Evolutionary conservation across 2,888 invertebrate species (phyloP).

Genomic region (Tetragnatha montana): DNA sequence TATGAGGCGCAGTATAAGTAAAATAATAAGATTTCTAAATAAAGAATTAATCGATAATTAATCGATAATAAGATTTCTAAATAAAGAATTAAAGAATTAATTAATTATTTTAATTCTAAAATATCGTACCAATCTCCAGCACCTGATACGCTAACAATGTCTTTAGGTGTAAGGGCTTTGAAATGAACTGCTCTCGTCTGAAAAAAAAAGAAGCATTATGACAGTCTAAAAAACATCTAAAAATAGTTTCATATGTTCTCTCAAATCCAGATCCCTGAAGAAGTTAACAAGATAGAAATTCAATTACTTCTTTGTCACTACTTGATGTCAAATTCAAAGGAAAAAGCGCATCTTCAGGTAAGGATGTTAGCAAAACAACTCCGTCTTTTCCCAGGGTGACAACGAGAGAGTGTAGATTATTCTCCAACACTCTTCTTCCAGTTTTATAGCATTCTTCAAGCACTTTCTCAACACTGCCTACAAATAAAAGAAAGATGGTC

Average conservation of each 20-base stretch:
- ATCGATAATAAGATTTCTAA: no score
- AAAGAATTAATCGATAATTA: no score
- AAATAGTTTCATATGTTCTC: background rate
- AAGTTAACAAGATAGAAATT: no score
- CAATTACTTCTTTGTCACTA: background rate
- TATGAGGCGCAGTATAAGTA: no score
- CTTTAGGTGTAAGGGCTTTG: constrained; percentile 9
- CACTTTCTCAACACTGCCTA: constrained; percentile 11
- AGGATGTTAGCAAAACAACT: constrained; percentile 34
- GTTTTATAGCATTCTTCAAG: constrained; percentile 13
- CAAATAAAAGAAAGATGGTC: constrained; percentile 1
- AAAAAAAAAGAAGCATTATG: no score
- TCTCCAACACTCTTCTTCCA: constrained; percentile 27
- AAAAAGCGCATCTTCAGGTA: background rate
- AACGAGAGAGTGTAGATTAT: constrained; percentile 34
- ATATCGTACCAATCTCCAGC: constrained; percentile 68
- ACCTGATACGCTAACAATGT: constrained; percentile 65
- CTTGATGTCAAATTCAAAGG: background rate
- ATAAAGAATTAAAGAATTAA: no score
- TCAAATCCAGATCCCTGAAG: background rate
- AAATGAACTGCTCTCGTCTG: constrained; percentile 40
- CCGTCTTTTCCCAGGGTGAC: constrained; percentile 53
- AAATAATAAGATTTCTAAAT: no score
- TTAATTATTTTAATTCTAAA: no score
- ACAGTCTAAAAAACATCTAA: background rate